Evolutionary conservation across 1,140 invertebrate genomes (phyloP).

Genomic region (Danaus melanippus): DNA sequence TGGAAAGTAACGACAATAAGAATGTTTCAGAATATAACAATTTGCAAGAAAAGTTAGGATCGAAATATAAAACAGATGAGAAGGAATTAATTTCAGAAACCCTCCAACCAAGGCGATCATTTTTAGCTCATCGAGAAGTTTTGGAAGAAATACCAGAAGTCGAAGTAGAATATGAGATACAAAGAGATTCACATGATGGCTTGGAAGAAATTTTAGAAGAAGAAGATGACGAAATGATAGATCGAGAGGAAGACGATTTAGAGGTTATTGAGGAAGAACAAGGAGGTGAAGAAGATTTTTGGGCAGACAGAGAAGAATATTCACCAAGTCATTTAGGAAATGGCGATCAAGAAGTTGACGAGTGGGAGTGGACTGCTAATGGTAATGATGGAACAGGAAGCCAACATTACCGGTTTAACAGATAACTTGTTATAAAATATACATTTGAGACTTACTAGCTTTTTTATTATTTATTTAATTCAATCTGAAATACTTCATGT

Average conservation of each 20-base stretch:
- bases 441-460: too few species aligned
- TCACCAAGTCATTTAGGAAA: constrained; percentile 33
- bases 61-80: constrained; percentile 13
- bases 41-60: constrained; percentile 13
- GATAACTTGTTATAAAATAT: constrained; percentile 27
- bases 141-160: constrained; percentile 61
- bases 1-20: constrained; percentile 18
- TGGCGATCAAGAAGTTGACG: constrained; percentile 52
- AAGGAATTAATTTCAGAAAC: constrained; percentile 25
- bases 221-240: constrained; percentile 54
- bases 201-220: constrained; percentile 66
- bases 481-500: too few species aligned
- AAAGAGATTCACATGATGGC: constrained; percentile 46
- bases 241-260: constrained; percentile 48
- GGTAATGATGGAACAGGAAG: constrained; percentile 39
- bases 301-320: constrained; percentile 41
- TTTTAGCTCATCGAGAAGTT: constrained; percentile 58
- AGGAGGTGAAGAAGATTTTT: constrained; percentile 34
- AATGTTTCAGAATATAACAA: constrained; percentile 11
- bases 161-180: constrained; percentile 56
- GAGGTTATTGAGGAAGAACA: constrained; percentile 48
- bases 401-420: constrained; percentile 54
- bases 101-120: constrained; percentile 30
- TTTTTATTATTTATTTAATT: too few species aligned
- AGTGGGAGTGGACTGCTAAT: constrained; percentile 66